These are phyloP conservation scores for Ophonus ardosiacus DNA, from an alignment of 2,888 invertebrate species.

Conservation along the genomic window DNA sequence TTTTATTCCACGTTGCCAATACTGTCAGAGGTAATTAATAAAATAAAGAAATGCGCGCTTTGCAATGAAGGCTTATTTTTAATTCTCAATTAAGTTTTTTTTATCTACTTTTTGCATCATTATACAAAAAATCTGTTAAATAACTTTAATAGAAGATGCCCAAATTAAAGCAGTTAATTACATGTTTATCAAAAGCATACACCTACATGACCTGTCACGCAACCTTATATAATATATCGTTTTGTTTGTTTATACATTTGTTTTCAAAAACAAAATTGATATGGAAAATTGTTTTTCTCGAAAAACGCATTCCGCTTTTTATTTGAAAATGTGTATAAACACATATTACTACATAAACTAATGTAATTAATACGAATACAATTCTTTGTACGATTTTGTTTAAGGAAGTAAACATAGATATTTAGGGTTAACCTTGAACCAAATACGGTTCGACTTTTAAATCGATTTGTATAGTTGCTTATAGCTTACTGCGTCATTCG, in stretches of 20 bases:
- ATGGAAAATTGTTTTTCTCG: background rate
- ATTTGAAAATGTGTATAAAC: background rate
- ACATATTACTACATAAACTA: background rate
- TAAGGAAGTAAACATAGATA: background rate
- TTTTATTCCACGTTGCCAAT: too few species aligned
- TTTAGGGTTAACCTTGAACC: background rate
- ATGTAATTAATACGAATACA: too few species aligned
- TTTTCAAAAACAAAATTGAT: background rate
- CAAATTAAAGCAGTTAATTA: background rate
- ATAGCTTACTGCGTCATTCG: too few species aligned
- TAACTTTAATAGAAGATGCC: background rate
- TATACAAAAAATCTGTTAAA: background rate
- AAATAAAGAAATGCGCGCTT: too few species aligned
- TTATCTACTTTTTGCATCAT: too few species aligned
- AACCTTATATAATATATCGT: background rate
- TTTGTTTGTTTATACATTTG: background rate
- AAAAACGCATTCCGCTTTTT: background rate
- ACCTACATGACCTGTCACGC: background rate
- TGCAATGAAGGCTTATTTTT: too few species aligned
- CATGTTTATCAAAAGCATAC: background rate
- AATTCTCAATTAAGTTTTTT: too few species aligned
- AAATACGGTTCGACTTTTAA: background rate
- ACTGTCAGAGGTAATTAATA: too few species aligned
- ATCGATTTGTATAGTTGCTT: background rate
- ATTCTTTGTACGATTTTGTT: background rate